phyloP scores from a whole-genome alignment of 2,888 invertebrate genomes.

The Lysandra coridon region DNA sequence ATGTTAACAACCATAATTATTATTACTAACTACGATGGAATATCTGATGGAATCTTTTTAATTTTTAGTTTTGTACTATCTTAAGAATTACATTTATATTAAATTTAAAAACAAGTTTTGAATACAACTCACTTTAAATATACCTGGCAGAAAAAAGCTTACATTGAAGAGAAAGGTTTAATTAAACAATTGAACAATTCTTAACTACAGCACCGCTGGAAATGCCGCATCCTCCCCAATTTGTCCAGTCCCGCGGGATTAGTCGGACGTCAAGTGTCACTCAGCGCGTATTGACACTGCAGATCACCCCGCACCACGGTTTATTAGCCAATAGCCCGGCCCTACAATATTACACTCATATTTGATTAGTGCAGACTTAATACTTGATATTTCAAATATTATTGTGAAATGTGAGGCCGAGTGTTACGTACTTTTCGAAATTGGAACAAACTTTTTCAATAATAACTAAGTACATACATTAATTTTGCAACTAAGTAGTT shows the following conservation, averaged over 20 bases:
- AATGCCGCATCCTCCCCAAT: slow-evolving; percentile 52
- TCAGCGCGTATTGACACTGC: slow-evolving; percentile 67
- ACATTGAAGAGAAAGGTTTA: neutral
- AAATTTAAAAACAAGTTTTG: no score
- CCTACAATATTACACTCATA: slow-evolving; percentile 1
- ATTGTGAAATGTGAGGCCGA: neutral
- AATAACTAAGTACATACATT: neutral
- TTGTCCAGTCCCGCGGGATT: slow-evolving; percentile 50
- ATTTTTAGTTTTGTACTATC: no score
- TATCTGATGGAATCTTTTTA: no score
- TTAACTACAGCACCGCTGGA: neutral
- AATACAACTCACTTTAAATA: no score
- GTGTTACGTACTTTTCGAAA: neutral
- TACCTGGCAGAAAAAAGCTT: neutral
- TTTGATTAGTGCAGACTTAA: slow-evolving; percentile 15
- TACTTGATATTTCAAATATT: slow-evolving; percentile 23
- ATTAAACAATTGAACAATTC: neutral
- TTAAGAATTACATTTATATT: no score
- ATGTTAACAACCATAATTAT: no score
- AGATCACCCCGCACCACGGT: slow-evolving; percentile 53
- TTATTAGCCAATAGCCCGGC: slow-evolving; percentile 37
- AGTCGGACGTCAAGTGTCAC: slow-evolving; percentile 76
- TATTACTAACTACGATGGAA: no score
- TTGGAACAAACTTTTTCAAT: neutral
- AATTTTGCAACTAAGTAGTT: neutral